Evolutionary conservation across 2,113 vertebrate species (phyloP).

Genomic region (Ciconia boyciana): DNA sequence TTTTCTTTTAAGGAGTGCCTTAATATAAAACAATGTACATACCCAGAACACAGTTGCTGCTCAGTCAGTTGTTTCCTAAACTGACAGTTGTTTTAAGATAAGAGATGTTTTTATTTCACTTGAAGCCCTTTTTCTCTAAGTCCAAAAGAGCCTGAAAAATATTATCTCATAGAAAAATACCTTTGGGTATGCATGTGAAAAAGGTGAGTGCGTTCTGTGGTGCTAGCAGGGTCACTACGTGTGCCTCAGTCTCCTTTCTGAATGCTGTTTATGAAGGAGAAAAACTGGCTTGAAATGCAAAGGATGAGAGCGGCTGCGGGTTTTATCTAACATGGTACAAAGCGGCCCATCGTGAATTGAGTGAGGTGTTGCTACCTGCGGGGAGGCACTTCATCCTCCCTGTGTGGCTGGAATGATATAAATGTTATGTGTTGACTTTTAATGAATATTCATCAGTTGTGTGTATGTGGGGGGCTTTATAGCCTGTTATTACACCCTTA

Average conservation of each 20-base stretch:
- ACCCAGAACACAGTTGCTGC: background rate
- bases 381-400: slow-evolving; percentile 26
- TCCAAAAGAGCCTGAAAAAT: slow-evolving; percentile 10
- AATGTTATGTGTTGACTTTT: background rate
- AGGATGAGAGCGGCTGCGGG: background rate
- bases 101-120: slow-evolving; percentile 35
- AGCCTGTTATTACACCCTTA: slow-evolving; percentile 7
- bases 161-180: background rate
- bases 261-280: background rate
- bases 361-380: background rate
- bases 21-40: background rate
- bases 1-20: background rate
- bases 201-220: background rate
- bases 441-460: slow-evolving; percentile 29
- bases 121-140: background rate
- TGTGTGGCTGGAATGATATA: background rate
- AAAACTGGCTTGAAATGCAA: slow-evolving; percentile 16
- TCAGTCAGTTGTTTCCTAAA: slow-evolving; percentile 31
- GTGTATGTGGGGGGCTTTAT: background rate
- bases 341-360: background rate
- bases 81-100: slow-evolving; percentile 46
- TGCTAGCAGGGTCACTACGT: background rate
- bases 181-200: background rate
- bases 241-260: background rate
- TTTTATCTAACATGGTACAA: background rate